A percentile compares a stretch with the other conserved stretches of the same genome.
Conservation (phyloP, 2,113 vertebrate genomes). For the Hemichromis elongatus region DNA sequence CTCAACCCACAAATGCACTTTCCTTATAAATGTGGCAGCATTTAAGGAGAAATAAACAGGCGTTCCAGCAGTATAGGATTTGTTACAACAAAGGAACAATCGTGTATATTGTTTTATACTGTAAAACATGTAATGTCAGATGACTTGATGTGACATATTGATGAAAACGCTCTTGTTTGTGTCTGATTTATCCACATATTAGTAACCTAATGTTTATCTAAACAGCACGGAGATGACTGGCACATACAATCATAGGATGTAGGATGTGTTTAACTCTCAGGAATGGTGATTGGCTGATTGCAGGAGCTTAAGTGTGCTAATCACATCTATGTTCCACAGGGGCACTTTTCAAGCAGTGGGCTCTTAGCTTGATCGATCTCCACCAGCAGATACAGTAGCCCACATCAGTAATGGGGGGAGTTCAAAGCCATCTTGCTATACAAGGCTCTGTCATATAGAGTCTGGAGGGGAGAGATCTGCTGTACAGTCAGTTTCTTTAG, state of each 20-base stretch:
- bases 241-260: not conserved
- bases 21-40: not conserved
- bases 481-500: not conserved
- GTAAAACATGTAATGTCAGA: not conserved
- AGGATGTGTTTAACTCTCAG: conserved; percentile 14
- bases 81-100: not conserved
- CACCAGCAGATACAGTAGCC: not conserved
- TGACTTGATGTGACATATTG: not conserved
- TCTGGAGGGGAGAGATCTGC: not conserved
- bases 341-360: conserved; percentile 31
- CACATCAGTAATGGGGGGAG: not conserved
- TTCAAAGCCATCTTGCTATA: conserved; percentile 7
- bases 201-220: not conserved
- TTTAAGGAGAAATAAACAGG: not conserved
- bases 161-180: not conserved
- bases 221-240: not conserved
- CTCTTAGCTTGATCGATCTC: conserved; percentile 44
- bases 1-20: not conserved
- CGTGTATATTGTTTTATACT: not conserved
- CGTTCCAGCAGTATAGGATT: not conserved
- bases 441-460: not conserved
- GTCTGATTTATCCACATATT: not conserved
- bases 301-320: conserved; percentile 33
- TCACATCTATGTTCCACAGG: conserved; percentile 38
- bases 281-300: conserved; percentile 40